Conservation (phyloP, 2,113 vertebrate genomes). For the Caretta caretta region DNA sequence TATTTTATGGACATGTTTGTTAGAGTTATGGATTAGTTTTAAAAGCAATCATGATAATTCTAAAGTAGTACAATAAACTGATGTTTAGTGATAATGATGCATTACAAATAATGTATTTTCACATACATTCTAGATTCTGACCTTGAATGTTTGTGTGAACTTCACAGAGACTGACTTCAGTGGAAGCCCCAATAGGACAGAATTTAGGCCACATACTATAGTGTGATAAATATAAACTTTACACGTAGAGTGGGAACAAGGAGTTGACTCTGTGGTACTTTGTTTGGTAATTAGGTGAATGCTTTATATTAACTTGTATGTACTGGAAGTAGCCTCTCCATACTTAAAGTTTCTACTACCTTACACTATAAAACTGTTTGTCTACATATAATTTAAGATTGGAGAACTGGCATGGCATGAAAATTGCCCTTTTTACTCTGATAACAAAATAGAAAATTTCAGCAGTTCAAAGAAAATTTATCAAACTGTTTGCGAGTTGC, state of each 20-base stretch:
- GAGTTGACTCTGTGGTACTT: not conserved
- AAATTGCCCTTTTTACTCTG: not conserved
- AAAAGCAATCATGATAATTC: conserved; percentile 13
- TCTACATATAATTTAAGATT: not conserved
- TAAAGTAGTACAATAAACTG: conserved; percentile 31
- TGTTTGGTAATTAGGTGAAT: not conserved
- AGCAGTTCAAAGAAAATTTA: not conserved
- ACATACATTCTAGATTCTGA: not conserved
- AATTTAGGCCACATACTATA: not conserved
- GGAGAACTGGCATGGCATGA: not conserved
- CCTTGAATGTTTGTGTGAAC: conserved; percentile 1
- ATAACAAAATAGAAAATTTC: not conserved
- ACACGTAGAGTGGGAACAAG: not conserved
- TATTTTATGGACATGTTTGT: conserved; percentile 38
- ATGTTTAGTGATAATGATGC: conserved; percentile 47
- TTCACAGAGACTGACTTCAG: conserved; percentile 44
- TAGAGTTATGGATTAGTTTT: conserved; percentile 40
- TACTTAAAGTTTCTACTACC: not conserved
- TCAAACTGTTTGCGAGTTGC: not conserved
- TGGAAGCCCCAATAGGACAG: not conserved
- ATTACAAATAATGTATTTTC: conserved; percentile 44
- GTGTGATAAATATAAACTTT: not conserved
- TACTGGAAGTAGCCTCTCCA: not conserved
- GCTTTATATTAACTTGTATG: not conserved
- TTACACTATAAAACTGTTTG: not conserved